phyloP scores from a whole-genome alignment of 2,888 invertebrate species.

The Drosophila mulleri region DNA sequence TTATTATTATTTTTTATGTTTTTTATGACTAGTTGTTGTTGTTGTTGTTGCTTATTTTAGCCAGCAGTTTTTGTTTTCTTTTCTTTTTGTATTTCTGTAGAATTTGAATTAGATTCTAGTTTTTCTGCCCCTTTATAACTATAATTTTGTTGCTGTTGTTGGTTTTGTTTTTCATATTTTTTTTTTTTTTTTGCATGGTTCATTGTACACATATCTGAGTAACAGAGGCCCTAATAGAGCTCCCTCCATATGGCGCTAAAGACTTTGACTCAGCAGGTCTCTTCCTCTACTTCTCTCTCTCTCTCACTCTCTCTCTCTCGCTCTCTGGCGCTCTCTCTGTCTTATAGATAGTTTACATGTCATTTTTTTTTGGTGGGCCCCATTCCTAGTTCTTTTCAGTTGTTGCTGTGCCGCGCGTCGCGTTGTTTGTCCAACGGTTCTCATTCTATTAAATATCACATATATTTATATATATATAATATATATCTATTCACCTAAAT shows the following conservation, averaged over 20 bases:
- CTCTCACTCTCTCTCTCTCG: slow-evolving; percentile 21
- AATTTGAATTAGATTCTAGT: slow-evolving; percentile 67
- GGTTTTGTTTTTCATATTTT: too few relatives aligned
- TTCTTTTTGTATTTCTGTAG: slow-evolving; percentile 49
- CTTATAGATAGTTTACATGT: slow-evolving; percentile 32
- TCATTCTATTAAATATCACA: slow-evolving; percentile 21
- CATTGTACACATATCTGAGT: slow-evolving; percentile 66
- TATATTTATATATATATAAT: slow-evolving; percentile 12
- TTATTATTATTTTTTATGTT: slow-evolving; percentile 49
- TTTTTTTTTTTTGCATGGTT: slow-evolving; percentile 70
- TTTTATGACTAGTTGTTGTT: slow-evolving; percentile 48
- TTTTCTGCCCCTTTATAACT: slow-evolving; percentile 38
- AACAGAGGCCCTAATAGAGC: slow-evolving; percentile 36
- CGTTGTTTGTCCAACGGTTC: slow-evolving; percentile 52
- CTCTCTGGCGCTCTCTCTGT: slow-evolving; percentile 24
- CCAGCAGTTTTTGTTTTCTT: slow-evolving; percentile 48
- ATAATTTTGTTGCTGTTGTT: slow-evolving; percentile 29
- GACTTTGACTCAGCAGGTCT: slow-evolving; percentile 43
- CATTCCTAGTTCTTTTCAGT: slow-evolving; percentile 63
- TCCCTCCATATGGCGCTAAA: slow-evolving; percentile 49
- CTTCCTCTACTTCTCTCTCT: slow-evolving; percentile 7
- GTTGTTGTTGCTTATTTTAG: slow-evolving; percentile 57
- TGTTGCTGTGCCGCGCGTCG: slow-evolving; percentile 59
- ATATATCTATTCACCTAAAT: slow-evolving; percentile 20
- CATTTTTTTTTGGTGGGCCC: slow-evolving; percentile 36